These are phyloP conservation scores for Philonicus albiceps DNA, from an alignment of 2,888 invertebrate genomes.

Conservation along the genomic window DNA sequence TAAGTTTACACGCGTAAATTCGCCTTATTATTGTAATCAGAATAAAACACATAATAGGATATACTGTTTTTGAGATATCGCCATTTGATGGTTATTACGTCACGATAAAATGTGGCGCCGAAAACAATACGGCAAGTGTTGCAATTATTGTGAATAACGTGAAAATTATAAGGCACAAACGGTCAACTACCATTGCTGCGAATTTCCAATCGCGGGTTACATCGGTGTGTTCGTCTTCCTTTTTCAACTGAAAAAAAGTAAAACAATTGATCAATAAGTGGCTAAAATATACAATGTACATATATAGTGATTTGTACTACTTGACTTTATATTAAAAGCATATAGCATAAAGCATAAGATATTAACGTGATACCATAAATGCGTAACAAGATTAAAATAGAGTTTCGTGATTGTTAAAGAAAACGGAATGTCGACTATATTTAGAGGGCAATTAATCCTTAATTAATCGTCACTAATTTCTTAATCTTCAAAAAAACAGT, in stretches of 20 bases:
- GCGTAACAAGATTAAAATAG: too few species aligned
- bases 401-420: too few species aligned
- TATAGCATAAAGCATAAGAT: too few species aligned
- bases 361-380: too few species aligned
- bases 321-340: too few species aligned
- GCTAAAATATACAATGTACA: not conserved
- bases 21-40: constrained; percentile 48
- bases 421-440: too few species aligned
- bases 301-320: too few species aligned
- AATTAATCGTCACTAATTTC: too few species aligned
- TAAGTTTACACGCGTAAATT: constrained; percentile 38
- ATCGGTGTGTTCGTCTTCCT: constrained; percentile 92
- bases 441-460: too few species aligned
- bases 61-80: constrained; percentile 45
- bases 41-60: constrained; percentile 49
- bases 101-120: constrained; percentile 95
- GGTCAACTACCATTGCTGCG: constrained; percentile 99
- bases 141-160: constrained; percentile 97
- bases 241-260: constrained; percentile 73
- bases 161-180: constrained; percentile 99
- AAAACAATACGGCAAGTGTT: constrained; percentile 93
- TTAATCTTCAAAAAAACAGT: too few species aligned
- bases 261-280: not conserved
- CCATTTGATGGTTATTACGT: constrained; percentile 68
- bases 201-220: constrained; percentile 98